Percentiles rank a stretch among this genome's conserved stretches.
Conservation (phyloP, 1,140 invertebrate species). For the Cryptotermes secundus region DNA sequence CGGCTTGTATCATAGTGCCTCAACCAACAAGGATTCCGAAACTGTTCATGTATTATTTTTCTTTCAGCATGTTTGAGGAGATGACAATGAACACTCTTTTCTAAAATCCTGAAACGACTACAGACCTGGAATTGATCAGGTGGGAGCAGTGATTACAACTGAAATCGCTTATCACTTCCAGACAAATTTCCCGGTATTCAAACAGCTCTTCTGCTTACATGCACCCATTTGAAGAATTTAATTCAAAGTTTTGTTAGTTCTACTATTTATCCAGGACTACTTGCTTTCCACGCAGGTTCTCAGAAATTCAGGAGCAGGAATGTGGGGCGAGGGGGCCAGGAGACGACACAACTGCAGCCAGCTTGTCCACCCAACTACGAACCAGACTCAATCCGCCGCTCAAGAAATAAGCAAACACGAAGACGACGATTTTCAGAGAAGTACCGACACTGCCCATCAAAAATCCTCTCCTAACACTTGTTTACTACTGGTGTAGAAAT, state of each 20-base stretch:
- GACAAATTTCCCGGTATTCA: too few relatives aligned
- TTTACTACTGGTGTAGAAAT: neutral
- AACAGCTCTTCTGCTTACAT: too few relatives aligned
- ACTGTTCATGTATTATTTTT: too few relatives aligned
- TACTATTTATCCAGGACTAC: neutral
- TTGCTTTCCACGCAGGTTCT: neutral
- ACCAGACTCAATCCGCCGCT: neutral
- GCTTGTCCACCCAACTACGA: neutral
- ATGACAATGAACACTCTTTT: too few relatives aligned
- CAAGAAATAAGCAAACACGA: neutral
- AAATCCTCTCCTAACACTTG: neutral
- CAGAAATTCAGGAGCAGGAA: neutral
- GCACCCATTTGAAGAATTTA: too few relatives aligned
- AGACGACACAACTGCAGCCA: neutral
- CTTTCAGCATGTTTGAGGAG: too few relatives aligned
- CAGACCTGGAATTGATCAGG: too few relatives aligned
- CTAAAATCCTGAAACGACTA: too few relatives aligned
- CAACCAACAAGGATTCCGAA: too few relatives aligned
- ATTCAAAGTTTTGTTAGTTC: conserved; percentile 11
- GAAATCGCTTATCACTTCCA: too few relatives aligned
- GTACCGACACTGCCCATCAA: neutral
- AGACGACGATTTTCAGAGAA: conserved; percentile 2
- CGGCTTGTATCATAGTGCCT: too few relatives aligned
- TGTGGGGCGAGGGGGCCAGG: neutral
- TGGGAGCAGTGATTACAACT: too few relatives aligned